phyloP scores from a whole-genome alignment of 1,140 invertebrate species.

The Atopsyche davidsoni region DNA sequence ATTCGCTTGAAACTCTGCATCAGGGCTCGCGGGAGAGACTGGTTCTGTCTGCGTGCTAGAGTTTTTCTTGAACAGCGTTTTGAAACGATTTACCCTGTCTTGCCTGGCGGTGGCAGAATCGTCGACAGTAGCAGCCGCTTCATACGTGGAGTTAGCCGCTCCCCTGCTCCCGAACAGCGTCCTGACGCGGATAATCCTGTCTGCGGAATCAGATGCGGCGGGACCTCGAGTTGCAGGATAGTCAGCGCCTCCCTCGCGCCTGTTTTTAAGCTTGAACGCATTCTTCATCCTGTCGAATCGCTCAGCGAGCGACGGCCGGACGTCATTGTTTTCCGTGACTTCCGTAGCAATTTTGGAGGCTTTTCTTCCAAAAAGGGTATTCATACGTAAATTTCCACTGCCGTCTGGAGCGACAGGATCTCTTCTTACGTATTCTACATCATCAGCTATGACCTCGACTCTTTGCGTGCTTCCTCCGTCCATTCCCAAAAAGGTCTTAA shows the following conservation, averaged over 20 bases:
- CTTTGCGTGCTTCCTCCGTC: conserved; percentile 20
- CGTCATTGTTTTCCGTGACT: neutral
- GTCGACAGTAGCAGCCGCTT: neutral
- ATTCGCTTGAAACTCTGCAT: too few relatives aligned
- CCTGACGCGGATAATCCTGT: conserved; percentile 22
- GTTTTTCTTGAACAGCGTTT: conserved; percentile 18
- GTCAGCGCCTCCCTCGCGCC: neutral
- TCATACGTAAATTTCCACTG: conserved; percentile 6
- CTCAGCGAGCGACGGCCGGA: neutral
- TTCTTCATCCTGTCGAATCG: conserved; percentile 16
- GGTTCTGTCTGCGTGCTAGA: conserved; percentile 17
- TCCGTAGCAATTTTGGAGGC: neutral
- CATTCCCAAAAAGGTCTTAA: conserved; percentile 21
- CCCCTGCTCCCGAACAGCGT: conserved; percentile 15
- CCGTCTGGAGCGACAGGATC: neutral
- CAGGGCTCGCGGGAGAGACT: neutral
- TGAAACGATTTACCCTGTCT: neutral
- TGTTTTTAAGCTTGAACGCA: conserved; percentile 18
- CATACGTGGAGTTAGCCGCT: neutral
- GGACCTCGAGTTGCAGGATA: conserved; percentile 1
- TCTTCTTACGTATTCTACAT: neutral
- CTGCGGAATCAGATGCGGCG: neutral
- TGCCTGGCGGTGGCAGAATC: neutral
- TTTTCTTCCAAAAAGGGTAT: conserved; percentile 14
- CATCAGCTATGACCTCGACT: conserved; percentile 13